phyloP scores from a whole-genome alignment of 2,797 vertebrate genomes.

The Vireo griseus region DNA sequence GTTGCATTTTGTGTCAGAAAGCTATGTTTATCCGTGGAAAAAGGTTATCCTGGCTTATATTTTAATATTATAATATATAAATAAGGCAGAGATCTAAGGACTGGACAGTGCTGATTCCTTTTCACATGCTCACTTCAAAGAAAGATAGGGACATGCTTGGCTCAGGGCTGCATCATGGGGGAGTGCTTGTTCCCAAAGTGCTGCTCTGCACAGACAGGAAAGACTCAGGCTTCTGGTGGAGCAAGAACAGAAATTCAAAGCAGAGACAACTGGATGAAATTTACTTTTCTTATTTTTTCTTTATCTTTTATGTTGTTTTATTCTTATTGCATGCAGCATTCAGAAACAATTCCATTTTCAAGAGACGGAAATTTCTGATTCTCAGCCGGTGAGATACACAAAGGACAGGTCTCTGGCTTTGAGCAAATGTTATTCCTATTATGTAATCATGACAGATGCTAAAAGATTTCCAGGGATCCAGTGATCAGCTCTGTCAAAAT shows the following conservation, averaged over 20 bases:
- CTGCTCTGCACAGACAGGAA: background rate
- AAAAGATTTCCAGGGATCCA: constrained; percentile 27
- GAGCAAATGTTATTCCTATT: background rate
- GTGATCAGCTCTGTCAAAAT: background rate
- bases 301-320: background rate
- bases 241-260: background rate
- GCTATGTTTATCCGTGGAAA: background rate
- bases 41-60: background rate
- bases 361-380: background rate
- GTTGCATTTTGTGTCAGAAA: background rate
- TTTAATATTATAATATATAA: background rate
- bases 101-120: background rate
- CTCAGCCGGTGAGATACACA: background rate
- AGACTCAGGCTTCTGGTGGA: background rate
- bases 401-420: background rate
- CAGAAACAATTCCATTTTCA: background rate
- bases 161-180: fast-evolving
- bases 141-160: background rate
- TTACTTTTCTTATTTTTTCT: background rate
- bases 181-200: background rate
- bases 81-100: background rate
- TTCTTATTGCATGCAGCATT: background rate
- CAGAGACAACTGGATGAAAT: background rate
- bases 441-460: background rate
- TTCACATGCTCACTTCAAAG: background rate